A percentile compares a stretch with the other conserved stretches of the same genome.
Evolutionary conservation across 2,113 vertebrate genomes (phyloP).

Genomic region (Brevimyrus niger): DNA sequence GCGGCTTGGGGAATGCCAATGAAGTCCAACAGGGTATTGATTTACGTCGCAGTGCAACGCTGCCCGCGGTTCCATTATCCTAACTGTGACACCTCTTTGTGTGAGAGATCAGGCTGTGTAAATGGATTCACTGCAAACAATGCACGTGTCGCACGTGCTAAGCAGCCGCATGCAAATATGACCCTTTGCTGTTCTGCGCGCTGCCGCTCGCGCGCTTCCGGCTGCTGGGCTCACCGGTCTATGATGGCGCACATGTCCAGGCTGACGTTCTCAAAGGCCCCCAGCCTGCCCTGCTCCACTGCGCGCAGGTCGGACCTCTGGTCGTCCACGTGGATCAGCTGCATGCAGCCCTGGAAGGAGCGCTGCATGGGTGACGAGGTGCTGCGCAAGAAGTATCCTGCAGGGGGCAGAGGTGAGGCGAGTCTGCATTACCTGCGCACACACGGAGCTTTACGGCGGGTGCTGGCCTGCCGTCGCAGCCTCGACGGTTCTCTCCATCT

Average conservation of each 20-base stretch:
- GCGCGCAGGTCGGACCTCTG: constrained; percentile 78
- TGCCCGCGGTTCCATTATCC: neutral
- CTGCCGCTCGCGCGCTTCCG: neutral
- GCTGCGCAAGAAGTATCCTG: constrained; percentile 70
- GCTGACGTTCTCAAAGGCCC: constrained; percentile 88
- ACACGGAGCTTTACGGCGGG: neutral
- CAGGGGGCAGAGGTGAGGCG: constrained; percentile 17
- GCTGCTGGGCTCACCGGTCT: constrained; percentile 69
- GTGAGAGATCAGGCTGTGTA: neutral
- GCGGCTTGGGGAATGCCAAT: neutral
- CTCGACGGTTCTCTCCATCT: neutral
- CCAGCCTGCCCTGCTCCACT: constrained; percentile 77
- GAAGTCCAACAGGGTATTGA: neutral
- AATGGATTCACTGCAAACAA: neutral
- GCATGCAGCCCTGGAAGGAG: constrained; percentile 96
- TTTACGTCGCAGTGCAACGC: neutral
- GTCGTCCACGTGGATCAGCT: constrained; percentile 89
- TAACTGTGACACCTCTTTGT: neutral
- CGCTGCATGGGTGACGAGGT: constrained; percentile 61
- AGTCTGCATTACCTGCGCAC: neutral
- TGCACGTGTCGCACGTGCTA: neutral
- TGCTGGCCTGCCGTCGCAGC: neutral
- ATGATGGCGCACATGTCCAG: constrained; percentile 96
- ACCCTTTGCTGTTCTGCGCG: neutral
- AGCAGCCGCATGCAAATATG: neutral